phyloP scores from a whole-genome alignment of 2,797 vertebrate genomes.

The Bufotes viridis region DNA sequence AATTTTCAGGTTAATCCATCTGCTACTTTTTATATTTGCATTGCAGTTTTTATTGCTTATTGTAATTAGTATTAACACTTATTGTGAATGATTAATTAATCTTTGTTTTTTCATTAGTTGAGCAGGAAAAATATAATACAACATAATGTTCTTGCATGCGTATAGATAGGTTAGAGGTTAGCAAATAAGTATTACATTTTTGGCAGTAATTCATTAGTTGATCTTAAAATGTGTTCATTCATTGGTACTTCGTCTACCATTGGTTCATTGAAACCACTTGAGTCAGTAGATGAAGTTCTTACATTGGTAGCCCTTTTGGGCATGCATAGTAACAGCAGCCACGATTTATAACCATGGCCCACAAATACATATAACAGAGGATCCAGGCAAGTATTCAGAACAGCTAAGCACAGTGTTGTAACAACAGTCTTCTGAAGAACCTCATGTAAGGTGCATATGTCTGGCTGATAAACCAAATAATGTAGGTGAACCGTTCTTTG shows the following conservation, averaged over 20 bases:
- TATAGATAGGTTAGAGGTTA: background rate
- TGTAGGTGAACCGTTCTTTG: conserved; percentile 57
- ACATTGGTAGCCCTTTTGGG: background rate
- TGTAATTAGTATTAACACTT: too few relatives aligned
- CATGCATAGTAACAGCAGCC: conserved; percentile 34
- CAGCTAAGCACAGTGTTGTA: conserved; percentile 39
- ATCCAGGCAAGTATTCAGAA: conserved; percentile 54
- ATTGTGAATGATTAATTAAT: background rate
- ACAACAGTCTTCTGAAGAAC: conserved; percentile 48
- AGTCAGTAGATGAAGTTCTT: conserved; percentile 1
- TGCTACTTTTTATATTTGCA: background rate
- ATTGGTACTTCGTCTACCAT: conserved; percentile 28
- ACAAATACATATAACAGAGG: conserved; percentile 61
- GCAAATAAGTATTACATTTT: background rate
- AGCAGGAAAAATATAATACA: background rate
- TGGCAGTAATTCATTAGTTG: background rate
- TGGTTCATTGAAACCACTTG: background rate
- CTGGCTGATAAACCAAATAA: conserved; percentile 51
- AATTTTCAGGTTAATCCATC: background rate
- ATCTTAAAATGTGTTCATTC: background rate
- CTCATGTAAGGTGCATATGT: conserved; percentile 44
- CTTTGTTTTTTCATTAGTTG: background rate
- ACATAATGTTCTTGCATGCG: too few relatives aligned
- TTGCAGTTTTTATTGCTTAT: background rate
- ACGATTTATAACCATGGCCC: conserved; percentile 62